Base-by-base conservation (phyloP, 2,888 invertebrate species). In the Falcaria lacertinaria region DNA sequence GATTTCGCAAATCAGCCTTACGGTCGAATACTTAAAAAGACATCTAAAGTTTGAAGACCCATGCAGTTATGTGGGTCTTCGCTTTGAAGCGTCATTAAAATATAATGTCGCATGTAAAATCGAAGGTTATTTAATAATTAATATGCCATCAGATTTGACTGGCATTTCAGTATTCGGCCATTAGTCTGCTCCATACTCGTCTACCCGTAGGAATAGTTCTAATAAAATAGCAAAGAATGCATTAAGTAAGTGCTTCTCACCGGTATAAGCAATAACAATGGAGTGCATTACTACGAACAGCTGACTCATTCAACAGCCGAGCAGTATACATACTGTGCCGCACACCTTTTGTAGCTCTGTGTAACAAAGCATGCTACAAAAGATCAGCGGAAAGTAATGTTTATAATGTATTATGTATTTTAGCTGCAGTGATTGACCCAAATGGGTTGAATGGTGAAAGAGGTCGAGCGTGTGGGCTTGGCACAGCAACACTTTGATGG, bases 361-460 rank as follows among this genome's bases (percentile, higher is more conserved):
- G n/a, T n/a, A n/a, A n/a, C n/a, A n/a, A n/a, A n/a, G n/a, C n/a
- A n/a, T n/a, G n/a, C n/a, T n/a, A n/a, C 36, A 22, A 36, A 36
- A 37, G 37, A 22, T 25, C 15, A 8, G 14, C 15, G 15, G 6
- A 19, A 14, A 25, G 36, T 17, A 19, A 19, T 7, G n/a, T 36
- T 36, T 7, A 22, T 19, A n/a, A n/a, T n/a, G 25, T 42, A 52
- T 46, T 36, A 49, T 28, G 28, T 47, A 42, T 49, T 57, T 49
- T 47, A 48, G 52, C 51, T 57, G 53, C 25, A 28, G 38, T 64
- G 67, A 74, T 72, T 77, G 80, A 80, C 79, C 78, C 60, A 74
- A 73, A 79, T 78, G 60, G 57, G 54, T 45, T 64, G 64, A 72
- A 74, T 66, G 60, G 60, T 47, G 54, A 70, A 62, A 54, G 59